phyloP scores from a whole-genome alignment of 2,797 vertebrate genomes.

The Cyclura pinguis region DNA sequence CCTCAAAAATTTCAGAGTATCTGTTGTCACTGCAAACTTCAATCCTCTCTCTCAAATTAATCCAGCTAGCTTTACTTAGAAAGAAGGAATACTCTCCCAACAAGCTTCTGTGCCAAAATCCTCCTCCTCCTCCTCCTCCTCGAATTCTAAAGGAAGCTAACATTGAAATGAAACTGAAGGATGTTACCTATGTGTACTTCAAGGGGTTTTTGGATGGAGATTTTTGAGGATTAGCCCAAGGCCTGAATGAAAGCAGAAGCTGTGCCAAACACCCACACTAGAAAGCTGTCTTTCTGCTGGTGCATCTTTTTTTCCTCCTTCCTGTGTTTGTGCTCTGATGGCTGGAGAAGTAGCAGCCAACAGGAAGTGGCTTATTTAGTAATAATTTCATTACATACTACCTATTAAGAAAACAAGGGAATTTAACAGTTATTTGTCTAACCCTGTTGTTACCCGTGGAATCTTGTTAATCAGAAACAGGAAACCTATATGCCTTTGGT shows the following conservation, averaged over 20 bases:
- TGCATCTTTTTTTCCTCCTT: neutral
- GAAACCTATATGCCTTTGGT: neutral
- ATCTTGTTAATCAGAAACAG: neutral
- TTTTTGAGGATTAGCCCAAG: neutral
- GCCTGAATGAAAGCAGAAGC: neutral
- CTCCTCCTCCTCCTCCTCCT: no score
- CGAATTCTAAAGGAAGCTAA: neutral
- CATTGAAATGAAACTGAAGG: neutral
- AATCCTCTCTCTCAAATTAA: neutral
- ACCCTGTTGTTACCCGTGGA: neutral
- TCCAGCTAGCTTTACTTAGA: no score
- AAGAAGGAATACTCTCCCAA: neutral
- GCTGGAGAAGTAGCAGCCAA: neutral
- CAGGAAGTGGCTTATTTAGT: neutral
- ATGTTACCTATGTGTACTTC: neutral
- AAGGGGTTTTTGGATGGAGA: neutral
- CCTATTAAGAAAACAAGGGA: neutral
- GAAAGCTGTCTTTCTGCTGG: neutral
- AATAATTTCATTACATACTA: neutral
- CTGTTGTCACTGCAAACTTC: neutral
- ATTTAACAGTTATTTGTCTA: neutral
- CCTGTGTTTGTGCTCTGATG: neutral
- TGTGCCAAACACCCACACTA: neutral
- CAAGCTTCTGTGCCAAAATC: neutral
- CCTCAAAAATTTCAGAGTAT: neutral